A percentile compares a stretch with the other conserved stretches of the same genome.
phyloP scores from a whole-genome alignment of 2,113 vertebrate species.

The Propithecus coquereli region DNA sequence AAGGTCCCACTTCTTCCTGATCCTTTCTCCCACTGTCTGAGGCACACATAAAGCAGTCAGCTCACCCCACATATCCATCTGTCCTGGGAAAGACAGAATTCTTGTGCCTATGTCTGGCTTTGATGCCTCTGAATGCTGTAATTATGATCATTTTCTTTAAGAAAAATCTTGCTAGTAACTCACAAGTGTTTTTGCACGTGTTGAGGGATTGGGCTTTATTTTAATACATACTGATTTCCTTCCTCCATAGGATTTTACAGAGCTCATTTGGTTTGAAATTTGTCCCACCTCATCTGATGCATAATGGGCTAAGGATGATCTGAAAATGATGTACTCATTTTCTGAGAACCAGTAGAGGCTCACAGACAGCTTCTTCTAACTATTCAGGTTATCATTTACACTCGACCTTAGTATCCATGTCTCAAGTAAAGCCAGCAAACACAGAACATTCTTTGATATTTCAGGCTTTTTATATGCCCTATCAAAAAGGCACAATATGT shows the following conservation, averaged over 20 bases:
- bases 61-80: not conserved
- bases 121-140: not conserved
- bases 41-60: not conserved
- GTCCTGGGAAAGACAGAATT: not conserved
- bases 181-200: conserved; percentile 45
- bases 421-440: not conserved
- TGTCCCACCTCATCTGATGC: not conserved
- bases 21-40: not conserved
- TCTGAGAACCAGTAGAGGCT: not conserved
- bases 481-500: not conserved
- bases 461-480: not conserved
- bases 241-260: not conserved
- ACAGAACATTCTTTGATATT: not conserved
- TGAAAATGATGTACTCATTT: not conserved
- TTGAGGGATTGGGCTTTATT: conserved; percentile 62
- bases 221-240: conserved; percentile 34
- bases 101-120: not conserved
- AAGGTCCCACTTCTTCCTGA: not conserved
- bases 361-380: not conserved
- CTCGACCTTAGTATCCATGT: not conserved
- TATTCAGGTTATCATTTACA: not conserved
- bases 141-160: not conserved
- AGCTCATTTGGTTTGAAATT: not conserved
- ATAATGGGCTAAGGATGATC: not conserved
- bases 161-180: not conserved